phyloP scores from a whole-genome alignment of 2,797 vertebrate species.

The Bradypus variegatus region DNA sequence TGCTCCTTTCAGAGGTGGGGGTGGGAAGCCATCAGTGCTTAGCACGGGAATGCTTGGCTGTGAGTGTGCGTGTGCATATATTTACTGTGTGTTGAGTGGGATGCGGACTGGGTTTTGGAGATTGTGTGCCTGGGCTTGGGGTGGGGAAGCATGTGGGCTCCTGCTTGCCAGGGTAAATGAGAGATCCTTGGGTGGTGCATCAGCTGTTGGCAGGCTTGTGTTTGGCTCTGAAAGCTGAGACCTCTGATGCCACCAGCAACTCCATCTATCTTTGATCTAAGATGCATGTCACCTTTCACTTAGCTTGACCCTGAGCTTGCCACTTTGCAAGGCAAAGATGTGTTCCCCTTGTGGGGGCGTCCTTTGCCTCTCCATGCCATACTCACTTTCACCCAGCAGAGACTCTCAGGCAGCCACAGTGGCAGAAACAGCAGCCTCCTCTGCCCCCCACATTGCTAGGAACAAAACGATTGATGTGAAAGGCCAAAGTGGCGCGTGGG shows the following conservation, averaged over 20 bases:
- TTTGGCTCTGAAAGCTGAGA: background rate
- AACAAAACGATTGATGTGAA: background rate
- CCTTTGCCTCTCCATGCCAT: background rate
- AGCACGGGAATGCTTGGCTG: slow-evolving; percentile 38
- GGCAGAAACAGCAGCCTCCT: background rate
- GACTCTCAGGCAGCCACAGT: background rate
- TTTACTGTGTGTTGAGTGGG: background rate
- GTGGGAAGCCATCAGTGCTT: background rate
- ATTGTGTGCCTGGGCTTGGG: background rate
- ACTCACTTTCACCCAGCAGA: background rate
- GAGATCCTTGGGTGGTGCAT: background rate
- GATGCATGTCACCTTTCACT: background rate
- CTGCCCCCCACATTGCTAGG: background rate
- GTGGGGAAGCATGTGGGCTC: background rate
- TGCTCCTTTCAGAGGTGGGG: slow-evolving; percentile 13
- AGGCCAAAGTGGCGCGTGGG: background rate
- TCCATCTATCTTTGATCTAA: background rate
- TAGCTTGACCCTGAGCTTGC: background rate
- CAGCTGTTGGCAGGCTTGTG: background rate
- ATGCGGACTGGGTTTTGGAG: background rate
- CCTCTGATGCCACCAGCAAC: background rate
- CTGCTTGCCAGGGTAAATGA: background rate
- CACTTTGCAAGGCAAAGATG: background rate
- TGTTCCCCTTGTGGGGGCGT: background rate
- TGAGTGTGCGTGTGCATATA: background rate